These are phyloP conservation scores for Dasysyrphus tricinctus DNA, from an alignment of 2,888 invertebrate genomes.

Conservation along the genomic window DNA sequence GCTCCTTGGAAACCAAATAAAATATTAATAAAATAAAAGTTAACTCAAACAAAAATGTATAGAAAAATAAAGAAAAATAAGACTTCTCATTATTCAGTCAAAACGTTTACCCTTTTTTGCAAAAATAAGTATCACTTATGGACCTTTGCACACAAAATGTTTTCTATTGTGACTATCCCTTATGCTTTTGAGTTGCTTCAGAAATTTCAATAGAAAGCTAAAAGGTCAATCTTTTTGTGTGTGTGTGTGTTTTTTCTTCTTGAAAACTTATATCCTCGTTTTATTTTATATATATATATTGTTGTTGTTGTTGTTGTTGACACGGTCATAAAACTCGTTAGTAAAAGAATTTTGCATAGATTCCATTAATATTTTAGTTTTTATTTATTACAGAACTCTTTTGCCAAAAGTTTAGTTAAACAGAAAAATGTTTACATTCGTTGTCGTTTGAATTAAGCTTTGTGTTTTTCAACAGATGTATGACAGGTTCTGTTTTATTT, in stretches of 20 bases:
- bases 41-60: neutral
- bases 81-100: constrained; percentile 51
- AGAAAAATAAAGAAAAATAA: constrained; percentile 22
- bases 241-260: neutral
- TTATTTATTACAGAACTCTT: constrained; percentile 65
- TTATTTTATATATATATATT: constrained; percentile 6
- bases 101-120: constrained; percentile 34
- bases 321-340: constrained; percentile 25
- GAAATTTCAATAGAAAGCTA: neutral
- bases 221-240: constrained; percentile 1
- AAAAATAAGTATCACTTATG: constrained; percentile 36
- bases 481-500: no score
- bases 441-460: neutral
- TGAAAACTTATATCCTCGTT: constrained; percentile 2
- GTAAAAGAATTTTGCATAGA: constrained; percentile 67
- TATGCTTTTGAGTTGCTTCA: neutral
- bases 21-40: neutral
- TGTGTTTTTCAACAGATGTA: no score
- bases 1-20: neutral
- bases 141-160: constrained; percentile 25
- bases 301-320: constrained; percentile 31
- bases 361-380: constrained; percentile 65
- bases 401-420: constrained; percentile 57
- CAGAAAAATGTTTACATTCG: constrained; percentile 18
- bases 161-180: neutral